These are phyloP conservation scores for Oligia strigilis DNA, from an alignment of 2,888 invertebrate genomes.

Conservation along the genomic window DNA sequence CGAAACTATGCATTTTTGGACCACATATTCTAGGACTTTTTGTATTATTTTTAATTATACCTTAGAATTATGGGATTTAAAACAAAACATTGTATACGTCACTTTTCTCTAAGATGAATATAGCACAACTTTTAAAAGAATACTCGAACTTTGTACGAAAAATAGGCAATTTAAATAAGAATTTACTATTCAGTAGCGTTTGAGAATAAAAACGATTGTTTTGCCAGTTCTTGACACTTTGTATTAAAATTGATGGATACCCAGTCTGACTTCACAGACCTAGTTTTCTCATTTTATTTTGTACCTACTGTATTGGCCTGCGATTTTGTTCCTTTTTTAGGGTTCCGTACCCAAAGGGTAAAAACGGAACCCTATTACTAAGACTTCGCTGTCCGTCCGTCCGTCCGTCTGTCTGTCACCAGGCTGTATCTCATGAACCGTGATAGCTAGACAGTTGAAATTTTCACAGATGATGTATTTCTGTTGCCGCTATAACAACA, in stretches of 20 bases:
- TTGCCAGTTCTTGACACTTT: conserved; percentile 36
- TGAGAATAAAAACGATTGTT: conserved; percentile 52
- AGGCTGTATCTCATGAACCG: too few relatives aligned
- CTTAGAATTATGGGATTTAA: too few relatives aligned
- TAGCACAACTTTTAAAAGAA: conserved; percentile 31
- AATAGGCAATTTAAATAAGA: conserved; percentile 34
- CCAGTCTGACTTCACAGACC: not conserved
- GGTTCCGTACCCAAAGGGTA: too few relatives aligned
- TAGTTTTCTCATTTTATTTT: conserved; percentile 1
- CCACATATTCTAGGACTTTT: too few relatives aligned
- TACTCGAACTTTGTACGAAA: conserved; percentile 28
- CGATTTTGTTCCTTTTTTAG: not conserved
- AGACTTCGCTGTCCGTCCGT: too few relatives aligned
- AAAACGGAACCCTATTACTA: too few relatives aligned
- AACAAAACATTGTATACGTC: not conserved
- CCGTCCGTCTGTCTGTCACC: too few relatives aligned
- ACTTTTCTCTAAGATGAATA: conserved; percentile 10
- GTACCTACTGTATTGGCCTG: not conserved
- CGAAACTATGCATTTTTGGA: too few relatives aligned
- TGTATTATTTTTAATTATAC: too few relatives aligned
- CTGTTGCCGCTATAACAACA: too few relatives aligned
- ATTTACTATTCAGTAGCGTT: conserved; percentile 40
- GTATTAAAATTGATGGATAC: conserved; percentile 59
- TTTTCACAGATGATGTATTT: too few relatives aligned
- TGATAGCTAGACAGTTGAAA: too few relatives aligned